Conservation (phyloP, 2,888 invertebrate species). For the Biston betularia region DNA sequence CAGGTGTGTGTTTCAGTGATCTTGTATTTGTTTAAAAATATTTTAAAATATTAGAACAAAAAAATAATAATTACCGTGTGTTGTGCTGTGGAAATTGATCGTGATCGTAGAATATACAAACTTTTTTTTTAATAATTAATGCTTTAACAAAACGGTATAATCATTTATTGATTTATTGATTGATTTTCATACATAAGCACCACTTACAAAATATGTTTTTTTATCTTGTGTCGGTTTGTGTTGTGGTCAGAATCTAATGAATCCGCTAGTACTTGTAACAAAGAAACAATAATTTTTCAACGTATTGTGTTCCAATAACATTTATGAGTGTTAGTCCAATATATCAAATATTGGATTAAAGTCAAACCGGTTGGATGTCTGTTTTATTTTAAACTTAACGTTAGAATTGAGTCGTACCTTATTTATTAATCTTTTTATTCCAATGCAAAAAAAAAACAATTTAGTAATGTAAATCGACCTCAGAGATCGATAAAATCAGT, state of each 20-base stretch:
- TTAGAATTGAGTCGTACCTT: no score
- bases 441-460: no score
- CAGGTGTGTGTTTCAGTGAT: conserved; percentile 68
- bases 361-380: no score
- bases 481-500: no score
- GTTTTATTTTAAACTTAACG: no score
- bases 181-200: neutral
- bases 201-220: neutral
- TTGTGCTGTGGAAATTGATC: conserved; percentile 16
- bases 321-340: no score
- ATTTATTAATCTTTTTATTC: no score
- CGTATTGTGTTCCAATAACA: no score
- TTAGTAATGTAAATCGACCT: no score
- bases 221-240: neutral
- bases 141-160: conserved; percentile 11
- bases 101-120: neutral
- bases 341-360: no score
- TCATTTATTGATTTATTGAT: neutral
- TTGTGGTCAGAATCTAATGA: neutral
- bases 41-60: neutral
- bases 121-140: neutral
- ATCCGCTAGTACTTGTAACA: neutral
- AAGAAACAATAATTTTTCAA: neutral
- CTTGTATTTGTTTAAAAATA: conserved; percentile 17
- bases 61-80: conserved; percentile 1